Base-by-base conservation (phyloP, 2,113 vertebrate genomes). In the Oxyruncus cristatus region DNA sequence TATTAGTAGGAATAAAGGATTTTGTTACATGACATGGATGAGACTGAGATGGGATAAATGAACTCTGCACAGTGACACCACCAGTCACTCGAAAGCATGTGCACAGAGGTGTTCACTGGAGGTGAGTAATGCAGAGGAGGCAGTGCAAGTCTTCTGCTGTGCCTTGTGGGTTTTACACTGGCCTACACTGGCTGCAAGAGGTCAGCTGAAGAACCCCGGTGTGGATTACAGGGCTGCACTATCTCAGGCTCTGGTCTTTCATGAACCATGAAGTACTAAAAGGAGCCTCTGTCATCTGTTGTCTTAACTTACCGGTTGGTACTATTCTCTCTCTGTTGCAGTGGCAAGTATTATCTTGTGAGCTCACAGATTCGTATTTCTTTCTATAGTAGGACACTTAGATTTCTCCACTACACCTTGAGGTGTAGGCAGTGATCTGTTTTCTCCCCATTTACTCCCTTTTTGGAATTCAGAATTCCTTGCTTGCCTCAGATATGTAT, bases 401-500 rank as follows among this genome's bases (percentile, higher is more conserved):
- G 0, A 13, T 66, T 77, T 55, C 27, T 80, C n/a, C 28, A 10
- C 26, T 16, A 12, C 1, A 9, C 11, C 19, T 77, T 0, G 0
- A 81, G 27, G 47, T 78, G 9, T 44, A 37, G 26, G 78, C 35
- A 74, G 20, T 21, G 18, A 8, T 72, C 27, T 91, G 8, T 42
- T 92, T 71, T 84, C 47, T 55, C 50, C 27, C 14, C 10, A 5
- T 68, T 50, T 65, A 26, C 62, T 65, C 82, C 19, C 14, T 56
- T 76, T 73, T 27, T 65, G 50, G 37, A 49, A 32, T 73, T 76
- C 32, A 90, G 21, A 61, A 27, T 6, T 32, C n/a, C 35, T 85
- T 79, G 19, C 19, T 96, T 75, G 62, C 33, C 66, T 85, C 24
- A 17, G 23, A 6, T 50, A 4, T 2, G 0, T 74, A 49, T 71